Percentiles rank a stretch among this genome's conserved stretches.
phyloP scores from a whole-genome alignment of 2,888 invertebrate species.

The Spisula solida region DNA sequence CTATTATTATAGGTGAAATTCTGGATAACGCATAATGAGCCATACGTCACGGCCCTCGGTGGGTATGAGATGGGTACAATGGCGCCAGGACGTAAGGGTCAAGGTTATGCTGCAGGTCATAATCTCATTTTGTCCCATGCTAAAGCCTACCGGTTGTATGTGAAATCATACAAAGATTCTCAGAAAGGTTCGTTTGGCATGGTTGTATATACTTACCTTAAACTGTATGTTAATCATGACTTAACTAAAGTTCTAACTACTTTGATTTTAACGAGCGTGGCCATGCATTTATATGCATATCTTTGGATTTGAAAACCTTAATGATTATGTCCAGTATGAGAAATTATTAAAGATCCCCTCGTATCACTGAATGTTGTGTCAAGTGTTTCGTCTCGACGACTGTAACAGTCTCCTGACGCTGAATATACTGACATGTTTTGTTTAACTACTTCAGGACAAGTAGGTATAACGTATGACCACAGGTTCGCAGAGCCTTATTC shows the following conservation, averaged over 20 bases:
- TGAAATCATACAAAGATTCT: constrained; percentile 69
- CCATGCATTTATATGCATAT: too few species aligned
- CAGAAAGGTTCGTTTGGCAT: constrained; percentile 71
- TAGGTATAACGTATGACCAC: constrained; percentile 73
- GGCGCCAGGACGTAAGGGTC: constrained; percentile 74
- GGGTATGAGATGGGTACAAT: constrained; percentile 78
- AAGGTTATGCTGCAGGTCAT: constrained; percentile 89
- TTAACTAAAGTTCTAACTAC: too few species aligned
- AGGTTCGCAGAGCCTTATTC: constrained; percentile 69
- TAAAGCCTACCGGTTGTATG: constrained; percentile 89
- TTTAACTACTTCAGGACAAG: constrained; percentile 59
- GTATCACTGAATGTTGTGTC: too few species aligned
- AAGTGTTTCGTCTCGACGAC: too few species aligned
- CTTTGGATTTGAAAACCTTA: too few species aligned
- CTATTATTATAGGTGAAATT: constrained; percentile 87
- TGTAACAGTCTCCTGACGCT: too few species aligned
- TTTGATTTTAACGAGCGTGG: too few species aligned
- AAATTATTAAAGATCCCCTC: too few species aligned
- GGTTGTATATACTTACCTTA: too few species aligned
- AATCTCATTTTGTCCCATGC: constrained; percentile 91
- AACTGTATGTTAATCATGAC: too few species aligned
- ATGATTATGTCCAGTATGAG: too few species aligned
- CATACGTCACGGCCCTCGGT: constrained; percentile 87
- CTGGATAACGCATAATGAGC: constrained; percentile 94
- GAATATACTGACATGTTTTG: too few species aligned